phyloP scores from a whole-genome alignment of 2,113 vertebrate genomes.

The Cardinalis cardinalis region DNA sequence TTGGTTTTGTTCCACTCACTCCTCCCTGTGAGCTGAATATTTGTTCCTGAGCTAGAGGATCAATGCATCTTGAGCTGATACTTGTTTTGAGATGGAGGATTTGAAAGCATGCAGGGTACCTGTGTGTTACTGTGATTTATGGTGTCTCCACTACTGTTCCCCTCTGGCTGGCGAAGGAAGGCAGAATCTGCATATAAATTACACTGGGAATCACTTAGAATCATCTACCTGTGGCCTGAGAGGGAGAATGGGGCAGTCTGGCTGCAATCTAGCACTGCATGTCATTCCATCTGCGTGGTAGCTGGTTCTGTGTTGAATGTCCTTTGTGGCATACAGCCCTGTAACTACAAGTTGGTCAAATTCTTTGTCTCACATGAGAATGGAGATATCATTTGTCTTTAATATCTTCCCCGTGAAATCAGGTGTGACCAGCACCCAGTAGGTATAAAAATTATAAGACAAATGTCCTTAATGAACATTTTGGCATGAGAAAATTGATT shows the following conservation, averaged over 20 bases:
- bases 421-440: background rate
- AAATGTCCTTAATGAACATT: background rate
- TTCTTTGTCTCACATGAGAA: background rate
- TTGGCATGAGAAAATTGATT: background rate
- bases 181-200: background rate
- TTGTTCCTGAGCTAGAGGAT: background rate
- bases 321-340: background rate
- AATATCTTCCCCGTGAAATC: background rate
- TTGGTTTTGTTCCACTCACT: background rate
- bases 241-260: background rate
- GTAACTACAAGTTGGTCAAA: background rate
- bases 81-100: background rate
- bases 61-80: background rate
- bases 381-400: background rate
- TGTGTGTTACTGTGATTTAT: background rate
- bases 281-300: background rate
- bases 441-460: background rate
- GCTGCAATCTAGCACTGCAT: background rate
- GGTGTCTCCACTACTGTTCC: background rate
- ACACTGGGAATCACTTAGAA: background rate
- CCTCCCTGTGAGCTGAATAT: background rate
- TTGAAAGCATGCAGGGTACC: background rate
- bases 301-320: background rate
- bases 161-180: background rate
- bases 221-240: background rate